Evolutionary conservation across 2,797 vertebrate species (phyloP).

Genomic region (Macroramphosus scolopax): DNA sequence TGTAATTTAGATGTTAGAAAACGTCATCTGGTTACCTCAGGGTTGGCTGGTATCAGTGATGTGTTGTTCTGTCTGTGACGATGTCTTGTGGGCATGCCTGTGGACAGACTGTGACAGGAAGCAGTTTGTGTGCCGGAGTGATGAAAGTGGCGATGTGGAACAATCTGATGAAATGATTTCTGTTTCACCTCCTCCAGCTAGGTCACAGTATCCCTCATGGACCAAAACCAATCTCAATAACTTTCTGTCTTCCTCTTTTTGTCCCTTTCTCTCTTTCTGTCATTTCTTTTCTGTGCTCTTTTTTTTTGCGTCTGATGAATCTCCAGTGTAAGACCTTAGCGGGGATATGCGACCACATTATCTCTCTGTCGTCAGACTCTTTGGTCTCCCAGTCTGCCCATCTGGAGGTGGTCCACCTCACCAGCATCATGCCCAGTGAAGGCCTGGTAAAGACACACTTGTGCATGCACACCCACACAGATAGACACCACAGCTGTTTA

Average conservation of each 20-base stretch:
- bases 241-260: slow-evolving; percentile 46
- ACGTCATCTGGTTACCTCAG: slow-evolving; percentile 41
- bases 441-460: slow-evolving; percentile 84
- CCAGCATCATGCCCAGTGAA: slow-evolving; percentile 86
- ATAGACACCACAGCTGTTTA: neutral
- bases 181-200: slow-evolving; percentile 67
- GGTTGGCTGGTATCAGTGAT: slow-evolving; percentile 34
- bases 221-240: slow-evolving; percentile 65
- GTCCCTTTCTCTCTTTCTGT: slow-evolving; percentile 13
- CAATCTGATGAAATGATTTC: slow-evolving; percentile 70
- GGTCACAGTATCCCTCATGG: slow-evolving; percentile 58
- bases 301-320: slow-evolving; percentile 26
- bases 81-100: slow-evolving; percentile 52
- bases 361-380: slow-evolving; percentile 89
- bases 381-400: slow-evolving; percentile 87
- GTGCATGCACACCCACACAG: no score
- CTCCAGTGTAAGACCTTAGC: slow-evolving; percentile 92
- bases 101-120: slow-evolving; percentile 62
- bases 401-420: slow-evolving; percentile 86
- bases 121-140: slow-evolving; percentile 60
- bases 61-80: slow-evolving; percentile 49
- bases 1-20: slow-evolving; percentile 59
- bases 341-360: slow-evolving; percentile 94
- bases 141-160: slow-evolving; percentile 65
- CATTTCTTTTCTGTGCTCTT: slow-evolving; percentile 1